Evolutionary conservation across 2,888 invertebrate genomes (phyloP), one percentile per base, ranked within the genome.

Genomic region (Choreutis nemorana): DNA sequence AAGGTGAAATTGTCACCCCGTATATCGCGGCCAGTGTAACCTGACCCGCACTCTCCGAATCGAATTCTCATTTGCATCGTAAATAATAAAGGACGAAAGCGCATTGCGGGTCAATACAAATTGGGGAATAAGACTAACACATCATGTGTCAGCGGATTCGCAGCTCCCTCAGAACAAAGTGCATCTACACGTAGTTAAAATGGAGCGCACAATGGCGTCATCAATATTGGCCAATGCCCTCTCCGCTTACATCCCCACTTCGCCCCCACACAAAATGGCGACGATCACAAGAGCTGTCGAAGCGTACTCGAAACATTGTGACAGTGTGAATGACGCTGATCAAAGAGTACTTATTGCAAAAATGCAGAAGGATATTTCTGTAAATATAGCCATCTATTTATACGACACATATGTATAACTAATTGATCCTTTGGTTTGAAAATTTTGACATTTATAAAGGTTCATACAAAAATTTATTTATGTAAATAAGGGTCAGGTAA

Each of bases 131-230:
- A 48, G 47, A 50, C 58, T 59, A 67, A 66, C 62, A 60, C 58
- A 60, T 63, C 59, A 63, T 64, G 63, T 64, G 67, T 71, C 70
- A 66, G 67, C 64, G 42, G 47, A 64, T 65, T 66, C 57, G 65
- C 55, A 57, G 55, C 55, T 52, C 44, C 47, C 53, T 50, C 48
- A 50, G 63, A 62, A 68, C 67, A 70, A 65, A 71, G 65, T 66
- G 68, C 67, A 66, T 62, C 58, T 60, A n/a, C n/a, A n/a, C n/a
- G n/a, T n/a, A 63, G 68, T 68, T 67, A 63, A 60, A 58, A 51
- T 55, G 50, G 45, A 45, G 46, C 53, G 44, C 45, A 56, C 55
- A 58, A 60, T 61, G 45, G 50, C 51, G 49, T 61, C 66, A 65
- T 72, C 72, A 64, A 70, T 70, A 70, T 60, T 58, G 60, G 52